Conservation (phyloP, 2,113 vertebrate species). For the Pollachius pollachius region DNA sequence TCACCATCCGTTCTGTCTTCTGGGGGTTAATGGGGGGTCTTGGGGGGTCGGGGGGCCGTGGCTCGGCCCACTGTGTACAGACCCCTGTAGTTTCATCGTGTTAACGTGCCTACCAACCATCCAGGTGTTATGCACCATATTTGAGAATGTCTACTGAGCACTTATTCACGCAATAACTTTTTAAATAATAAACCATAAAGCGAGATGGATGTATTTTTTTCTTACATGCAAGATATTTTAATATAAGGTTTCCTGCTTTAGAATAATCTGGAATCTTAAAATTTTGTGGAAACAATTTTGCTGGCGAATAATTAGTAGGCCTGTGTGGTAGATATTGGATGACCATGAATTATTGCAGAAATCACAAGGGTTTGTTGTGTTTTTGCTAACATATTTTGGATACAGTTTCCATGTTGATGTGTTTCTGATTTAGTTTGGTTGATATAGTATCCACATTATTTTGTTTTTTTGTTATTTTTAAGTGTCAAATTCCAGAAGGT, state of each 20-base stretch:
- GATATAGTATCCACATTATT: constrained; percentile 16
- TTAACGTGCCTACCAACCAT: too few relatives aligned
- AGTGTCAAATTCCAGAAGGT: too few relatives aligned
- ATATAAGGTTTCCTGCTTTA: constrained; percentile 15
- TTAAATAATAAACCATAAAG: background rate
- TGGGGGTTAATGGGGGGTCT: constrained; percentile 9
- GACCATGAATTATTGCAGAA: background rate
- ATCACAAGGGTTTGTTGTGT: background rate
- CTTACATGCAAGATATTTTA: background rate
- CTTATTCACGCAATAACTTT: constrained; percentile 6
- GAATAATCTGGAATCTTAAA: too few relatives aligned
- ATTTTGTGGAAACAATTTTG: too few relatives aligned
- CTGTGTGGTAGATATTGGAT: too few relatives aligned
- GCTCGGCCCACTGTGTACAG: constrained; percentile 1
- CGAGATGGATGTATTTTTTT: constrained; percentile 17
- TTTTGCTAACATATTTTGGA: background rate
- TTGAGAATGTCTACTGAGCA: constrained; percentile 19
- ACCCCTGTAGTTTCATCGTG: constrained; percentile 7
- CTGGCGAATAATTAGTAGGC: too few relatives aligned
- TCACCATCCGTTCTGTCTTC: too few relatives aligned
- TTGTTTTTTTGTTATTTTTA: too few relatives aligned
- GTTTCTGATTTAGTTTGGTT: constrained; percentile 16
- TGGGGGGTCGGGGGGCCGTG: constrained; percentile 23
- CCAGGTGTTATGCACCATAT: background rate
- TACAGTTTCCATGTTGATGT: constrained; percentile 8